phyloP scores from a whole-genome alignment of 2,797 vertebrate species.

The Somateria mollissima region DNA sequence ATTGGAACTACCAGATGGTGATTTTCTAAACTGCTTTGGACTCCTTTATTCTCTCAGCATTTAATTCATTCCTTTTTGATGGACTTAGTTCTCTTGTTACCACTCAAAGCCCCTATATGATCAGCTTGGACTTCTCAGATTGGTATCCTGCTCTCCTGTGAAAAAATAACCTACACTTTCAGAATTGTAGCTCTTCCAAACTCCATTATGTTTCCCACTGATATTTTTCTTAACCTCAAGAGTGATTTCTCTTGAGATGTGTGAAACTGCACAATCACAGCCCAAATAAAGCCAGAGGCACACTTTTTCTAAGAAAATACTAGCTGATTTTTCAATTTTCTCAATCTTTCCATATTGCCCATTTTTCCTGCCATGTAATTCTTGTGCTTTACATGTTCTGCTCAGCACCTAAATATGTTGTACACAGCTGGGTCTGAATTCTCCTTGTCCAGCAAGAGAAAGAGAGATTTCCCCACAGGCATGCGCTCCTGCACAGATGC shows the following conservation, averaged over 20 bases:
- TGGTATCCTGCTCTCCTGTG: background rate
- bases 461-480: conserved; percentile 21
- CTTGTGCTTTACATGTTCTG: background rate
- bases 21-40: background rate
- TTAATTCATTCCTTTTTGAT: background rate
- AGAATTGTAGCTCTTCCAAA: conserved; percentile 21
- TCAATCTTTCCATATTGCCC: background rate
- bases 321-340: background rate
- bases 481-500: background rate
- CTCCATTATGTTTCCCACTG: background rate
- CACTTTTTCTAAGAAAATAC: background rate
- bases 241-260: conserved; percentile 35
- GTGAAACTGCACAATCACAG: background rate
- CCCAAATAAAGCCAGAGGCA: background rate
- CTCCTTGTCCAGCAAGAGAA: background rate
- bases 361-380: conserved; percentile 4
- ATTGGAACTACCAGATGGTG: background rate
- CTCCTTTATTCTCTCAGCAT: background rate
- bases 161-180: conserved; percentile 11
- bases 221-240: conserved; percentile 19
- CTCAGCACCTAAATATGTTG: background rate
- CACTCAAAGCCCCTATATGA: background rate
- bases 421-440: background rate
- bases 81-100: background rate
- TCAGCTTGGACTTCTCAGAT: conserved; percentile 37